Percentiles rank a stretch among this genome's conserved stretches.
Evolutionary conservation across 1,140 invertebrate species (phyloP).

Genomic region (Danaus plexippus): DNA sequence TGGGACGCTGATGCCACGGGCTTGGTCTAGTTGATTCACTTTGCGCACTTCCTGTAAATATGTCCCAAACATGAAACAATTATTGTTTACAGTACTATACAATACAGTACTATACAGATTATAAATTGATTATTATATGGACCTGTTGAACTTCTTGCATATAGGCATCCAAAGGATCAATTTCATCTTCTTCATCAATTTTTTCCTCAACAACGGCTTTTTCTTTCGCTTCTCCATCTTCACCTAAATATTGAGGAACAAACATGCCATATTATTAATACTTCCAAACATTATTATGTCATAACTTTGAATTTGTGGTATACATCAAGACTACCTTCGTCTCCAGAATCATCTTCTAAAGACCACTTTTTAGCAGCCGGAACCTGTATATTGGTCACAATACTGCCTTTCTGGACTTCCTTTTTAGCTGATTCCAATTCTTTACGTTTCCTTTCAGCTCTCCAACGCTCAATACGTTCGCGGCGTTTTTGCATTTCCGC

Average conservation of each 20-base stretch:
- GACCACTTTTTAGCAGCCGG: conserved; percentile 90
- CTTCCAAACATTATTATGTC: conserved; percentile 5
- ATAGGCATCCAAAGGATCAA: conserved; percentile 97
- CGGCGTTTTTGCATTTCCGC: conserved; percentile 96
- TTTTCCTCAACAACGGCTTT: conserved; percentile 42
- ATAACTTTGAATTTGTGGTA: conserved; percentile 2
- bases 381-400: conserved; percentile 71
- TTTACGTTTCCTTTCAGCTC: conserved; percentile 89
- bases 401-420: conserved; percentile 76
- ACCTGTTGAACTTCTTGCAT: conserved; percentile 84
- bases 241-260: conserved; percentile 42
- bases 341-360: conserved; percentile 90
- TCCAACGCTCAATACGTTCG: conserved; percentile 94
- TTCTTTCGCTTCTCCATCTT: conserved; percentile 62
- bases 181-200: conserved; percentile 78
- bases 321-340: conserved; percentile 67
- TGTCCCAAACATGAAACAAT: too few species aligned
- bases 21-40: conserved; percentile 83
- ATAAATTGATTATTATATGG: neutral
- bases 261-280: neutral
- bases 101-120: neutral
- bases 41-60: conserved; percentile 87
- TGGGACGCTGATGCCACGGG: conserved; percentile 66
- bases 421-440: conserved; percentile 85
- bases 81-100: neutral